Percentiles rank a stretch among this genome's conserved stretches.
Evolutionary conservation across 1,140 invertebrate genomes (phyloP).

Genomic region (Aphaenogaster rudis): DNA sequence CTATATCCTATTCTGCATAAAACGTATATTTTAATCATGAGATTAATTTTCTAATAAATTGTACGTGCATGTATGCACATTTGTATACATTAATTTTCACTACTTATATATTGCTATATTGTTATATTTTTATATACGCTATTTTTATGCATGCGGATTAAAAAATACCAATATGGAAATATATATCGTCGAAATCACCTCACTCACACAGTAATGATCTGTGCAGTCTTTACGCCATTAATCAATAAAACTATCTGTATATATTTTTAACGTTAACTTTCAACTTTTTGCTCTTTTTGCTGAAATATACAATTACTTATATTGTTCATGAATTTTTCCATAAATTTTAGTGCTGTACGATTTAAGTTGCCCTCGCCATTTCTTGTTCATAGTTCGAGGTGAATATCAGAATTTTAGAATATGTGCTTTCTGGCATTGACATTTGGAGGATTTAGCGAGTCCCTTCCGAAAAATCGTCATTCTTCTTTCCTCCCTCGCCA

Average conservation of each 20-base stretch:
- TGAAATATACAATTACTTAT: neutral
- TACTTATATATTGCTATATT: too few relatives aligned
- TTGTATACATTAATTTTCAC: neutral
- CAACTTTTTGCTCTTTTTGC: neutral
- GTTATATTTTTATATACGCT: neutral
- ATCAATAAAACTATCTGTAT: neutral
- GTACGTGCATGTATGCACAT: neutral
- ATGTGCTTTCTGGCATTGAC: constrained; percentile 29
- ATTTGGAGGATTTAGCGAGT: constrained; percentile 40
- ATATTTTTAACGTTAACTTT: neutral
- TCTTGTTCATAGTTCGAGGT: neutral
- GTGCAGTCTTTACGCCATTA: neutral
- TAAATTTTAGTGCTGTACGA: neutral
- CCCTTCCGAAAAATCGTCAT: constrained; percentile 47
- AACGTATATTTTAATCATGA: constrained; percentile 30
- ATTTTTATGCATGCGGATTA: neutral
- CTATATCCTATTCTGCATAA: constrained; percentile 45
- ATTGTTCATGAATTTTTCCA: neutral
- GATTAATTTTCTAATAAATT: constrained; percentile 48
- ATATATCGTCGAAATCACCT: neutral
- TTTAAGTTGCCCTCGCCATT: neutral
- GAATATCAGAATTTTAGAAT: constrained; percentile 18
- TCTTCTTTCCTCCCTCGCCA: constrained; percentile 26
- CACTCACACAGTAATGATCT: neutral
- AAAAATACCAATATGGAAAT: neutral